Evolutionary conservation across 2,113 vertebrate genomes (phyloP).

Genomic region (Speoplatyrhinus poulsoni): DNA sequence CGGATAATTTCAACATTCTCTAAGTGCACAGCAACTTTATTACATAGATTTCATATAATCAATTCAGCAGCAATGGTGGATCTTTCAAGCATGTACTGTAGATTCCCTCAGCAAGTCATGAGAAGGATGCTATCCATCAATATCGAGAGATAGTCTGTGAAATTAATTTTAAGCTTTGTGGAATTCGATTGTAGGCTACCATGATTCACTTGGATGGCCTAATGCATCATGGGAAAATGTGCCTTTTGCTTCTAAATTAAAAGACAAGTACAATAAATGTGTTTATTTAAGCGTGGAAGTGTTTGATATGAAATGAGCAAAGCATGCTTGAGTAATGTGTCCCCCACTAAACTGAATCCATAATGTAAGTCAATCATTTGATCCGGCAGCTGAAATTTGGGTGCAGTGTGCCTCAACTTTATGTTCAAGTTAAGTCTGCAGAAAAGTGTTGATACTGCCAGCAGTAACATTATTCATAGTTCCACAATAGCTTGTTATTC

Average conservation of each 20-base stretch:
- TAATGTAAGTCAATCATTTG: background rate
- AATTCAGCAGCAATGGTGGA: conserved; percentile 46
- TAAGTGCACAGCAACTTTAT: conserved; percentile 22
- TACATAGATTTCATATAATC: conserved; percentile 58
- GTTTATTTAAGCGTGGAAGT: no score
- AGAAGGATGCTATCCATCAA: conserved; percentile 65
- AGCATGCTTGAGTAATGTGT: no score
- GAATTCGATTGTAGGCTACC: conserved; percentile 30
- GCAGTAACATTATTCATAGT: conserved; percentile 67
- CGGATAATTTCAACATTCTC: conserved; percentile 46
- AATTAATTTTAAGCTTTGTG: conserved; percentile 56
- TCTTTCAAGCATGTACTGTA: conserved; percentile 40
- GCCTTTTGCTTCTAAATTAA: conserved; percentile 16
- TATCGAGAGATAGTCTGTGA: conserved; percentile 53
- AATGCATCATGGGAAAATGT: conserved; percentile 38
- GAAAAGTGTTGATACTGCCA: conserved; percentile 45
- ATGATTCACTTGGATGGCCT: background rate
- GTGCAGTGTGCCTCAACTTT: conserved; percentile 35
- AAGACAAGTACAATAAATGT: background rate
- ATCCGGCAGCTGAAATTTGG: conserved; percentile 4
- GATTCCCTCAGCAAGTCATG: conserved; percentile 21
- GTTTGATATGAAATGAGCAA: no score
- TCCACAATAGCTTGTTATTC: conserved; percentile 70
- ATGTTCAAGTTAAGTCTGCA: conserved; percentile 38
- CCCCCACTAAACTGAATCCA: no score